Evolutionary conservation across 2,113 vertebrate species (phyloP).

Genomic region (Scalopus aquaticus): DNA sequence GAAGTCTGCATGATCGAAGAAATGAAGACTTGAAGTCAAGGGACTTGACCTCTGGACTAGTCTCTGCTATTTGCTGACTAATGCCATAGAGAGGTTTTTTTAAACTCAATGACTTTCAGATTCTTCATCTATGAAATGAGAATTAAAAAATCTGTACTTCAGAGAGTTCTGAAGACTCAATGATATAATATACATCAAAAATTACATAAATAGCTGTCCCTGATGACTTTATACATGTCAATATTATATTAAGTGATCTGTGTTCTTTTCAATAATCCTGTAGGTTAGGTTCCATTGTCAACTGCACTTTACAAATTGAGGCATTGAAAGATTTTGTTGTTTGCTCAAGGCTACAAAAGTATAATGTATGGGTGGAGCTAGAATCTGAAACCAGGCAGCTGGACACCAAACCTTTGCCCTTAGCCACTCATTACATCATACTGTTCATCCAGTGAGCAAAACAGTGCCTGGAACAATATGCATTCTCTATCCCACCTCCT

Average conservation of each 20-base stretch:
- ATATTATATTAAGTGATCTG: background rate
- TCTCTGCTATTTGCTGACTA: background rate
- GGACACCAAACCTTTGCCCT: background rate
- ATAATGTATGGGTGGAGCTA: background rate
- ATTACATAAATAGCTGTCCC: background rate
- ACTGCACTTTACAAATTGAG: background rate
- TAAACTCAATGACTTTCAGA: background rate
- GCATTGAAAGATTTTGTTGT: background rate
- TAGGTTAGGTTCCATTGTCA: background rate
- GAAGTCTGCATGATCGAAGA: background rate
- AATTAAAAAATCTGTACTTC: background rate
- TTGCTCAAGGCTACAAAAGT: background rate
- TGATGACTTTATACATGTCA: background rate
- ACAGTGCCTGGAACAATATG: background rate
- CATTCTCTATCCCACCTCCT: background rate
- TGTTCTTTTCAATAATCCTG: background rate
- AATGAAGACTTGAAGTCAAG: background rate
- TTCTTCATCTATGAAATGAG: constrained; percentile 34
- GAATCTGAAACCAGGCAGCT: background rate
- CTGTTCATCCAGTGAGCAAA: background rate
- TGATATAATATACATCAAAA: background rate
- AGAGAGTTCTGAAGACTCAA: background rate
- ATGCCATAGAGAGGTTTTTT: background rate
- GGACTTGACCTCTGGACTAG: background rate
- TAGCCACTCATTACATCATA: background rate